Evolutionary conservation across 37 sponge, comb jelly and placozoan species (phyloP).

Genomic region (Diacarnus erythraeanus): DNA sequence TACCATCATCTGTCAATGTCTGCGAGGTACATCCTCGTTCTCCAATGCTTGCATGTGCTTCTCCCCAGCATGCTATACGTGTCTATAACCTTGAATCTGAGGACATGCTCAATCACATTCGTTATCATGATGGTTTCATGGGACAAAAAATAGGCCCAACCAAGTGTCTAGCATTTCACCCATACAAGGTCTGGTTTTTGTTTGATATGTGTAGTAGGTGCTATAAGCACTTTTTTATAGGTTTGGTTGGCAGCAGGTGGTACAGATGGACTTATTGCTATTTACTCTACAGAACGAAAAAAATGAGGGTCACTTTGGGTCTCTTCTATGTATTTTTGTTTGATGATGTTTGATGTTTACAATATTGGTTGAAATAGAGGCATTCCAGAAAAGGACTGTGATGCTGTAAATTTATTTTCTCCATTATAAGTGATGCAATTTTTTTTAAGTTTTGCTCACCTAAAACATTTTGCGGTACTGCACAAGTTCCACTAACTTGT

Average conservation of each 20-base stretch:
- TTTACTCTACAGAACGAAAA: constrained; percentile 48
- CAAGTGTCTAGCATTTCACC: constrained; percentile 88
- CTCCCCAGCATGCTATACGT: constrained; percentile 63
- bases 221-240: no score
- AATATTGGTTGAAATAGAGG: constrained; percentile 49
- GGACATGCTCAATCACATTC: constrained; percentile 70
- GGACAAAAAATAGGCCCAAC: constrained; percentile 88
- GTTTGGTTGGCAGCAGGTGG: constrained; percentile 82
- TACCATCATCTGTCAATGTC: constrained; percentile 33
- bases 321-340: background rate
- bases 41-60: constrained; percentile 75
- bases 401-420: constrained; percentile 1
- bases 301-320: background rate
- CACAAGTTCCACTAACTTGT: constrained; percentile 25
- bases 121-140: constrained; percentile 94
- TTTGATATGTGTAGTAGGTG: background rate
- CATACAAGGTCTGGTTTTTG: constrained; percentile 64
- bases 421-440: background rate
- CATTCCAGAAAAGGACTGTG: constrained; percentile 47
- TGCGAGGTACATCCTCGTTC: constrained; percentile 72
- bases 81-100: constrained; percentile 71
- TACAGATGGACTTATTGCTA: constrained; percentile 70
- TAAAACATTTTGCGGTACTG: constrained; percentile 55
- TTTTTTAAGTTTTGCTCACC: constrained; percentile 25
- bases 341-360: background rate